A percentile compares a stretch with the other conserved stretches of the same genome.
phyloP scores from a whole-genome alignment of 2,888 invertebrate genomes.

The Cosmia pyralina region DNA sequence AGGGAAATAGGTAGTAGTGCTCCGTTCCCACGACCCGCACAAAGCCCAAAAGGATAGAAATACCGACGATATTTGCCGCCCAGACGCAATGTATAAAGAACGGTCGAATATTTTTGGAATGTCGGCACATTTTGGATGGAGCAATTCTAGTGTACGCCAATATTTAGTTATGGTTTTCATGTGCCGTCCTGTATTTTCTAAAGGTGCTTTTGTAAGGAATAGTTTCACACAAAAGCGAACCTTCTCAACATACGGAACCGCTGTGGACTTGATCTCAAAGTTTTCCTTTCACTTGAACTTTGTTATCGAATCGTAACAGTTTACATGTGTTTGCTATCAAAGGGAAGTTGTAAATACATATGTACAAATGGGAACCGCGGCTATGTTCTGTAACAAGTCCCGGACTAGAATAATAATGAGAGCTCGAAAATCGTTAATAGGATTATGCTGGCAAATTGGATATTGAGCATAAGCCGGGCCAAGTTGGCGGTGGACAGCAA shows the following conservation, averaged over 20 bases:
- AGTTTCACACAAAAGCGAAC: constrained; percentile 50
- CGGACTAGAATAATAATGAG: constrained; percentile 76
- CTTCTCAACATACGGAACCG: constrained; percentile 42
- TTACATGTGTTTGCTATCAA: constrained; percentile 56
- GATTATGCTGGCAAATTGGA: constrained; percentile 86
- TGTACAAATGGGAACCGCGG: constrained; percentile 48
- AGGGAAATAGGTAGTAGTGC: constrained; percentile 39
- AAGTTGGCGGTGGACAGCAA: constrained; percentile 85
- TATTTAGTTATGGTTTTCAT: constrained; percentile 54
- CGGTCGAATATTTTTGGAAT: constrained; percentile 56
- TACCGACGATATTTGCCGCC: constrained; percentile 44
- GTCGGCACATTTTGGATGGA: constrained; percentile 42
- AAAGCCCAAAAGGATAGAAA: constrained; percentile 52
- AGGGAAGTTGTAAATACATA: constrained; percentile 56
- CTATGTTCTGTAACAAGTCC: constrained; percentile 50
- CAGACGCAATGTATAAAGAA: constrained; percentile 50
- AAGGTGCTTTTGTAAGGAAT: constrained; percentile 32
- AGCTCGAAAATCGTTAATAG: constrained; percentile 83
- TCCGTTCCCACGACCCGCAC: constrained; percentile 18
- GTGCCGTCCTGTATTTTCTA: constrained; percentile 31
- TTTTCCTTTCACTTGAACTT: constrained; percentile 61
- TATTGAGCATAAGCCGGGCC: constrained; percentile 83
- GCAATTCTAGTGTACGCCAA: constrained; percentile 42
- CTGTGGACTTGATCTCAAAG: constrained; percentile 50
- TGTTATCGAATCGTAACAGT: constrained; percentile 58